A percentile compares a stretch with the other conserved stretches of the same genome.
Evolutionary conservation across 1,140 invertebrate genomes (phyloP).

Genomic region (Micrasema longulum): DNA sequence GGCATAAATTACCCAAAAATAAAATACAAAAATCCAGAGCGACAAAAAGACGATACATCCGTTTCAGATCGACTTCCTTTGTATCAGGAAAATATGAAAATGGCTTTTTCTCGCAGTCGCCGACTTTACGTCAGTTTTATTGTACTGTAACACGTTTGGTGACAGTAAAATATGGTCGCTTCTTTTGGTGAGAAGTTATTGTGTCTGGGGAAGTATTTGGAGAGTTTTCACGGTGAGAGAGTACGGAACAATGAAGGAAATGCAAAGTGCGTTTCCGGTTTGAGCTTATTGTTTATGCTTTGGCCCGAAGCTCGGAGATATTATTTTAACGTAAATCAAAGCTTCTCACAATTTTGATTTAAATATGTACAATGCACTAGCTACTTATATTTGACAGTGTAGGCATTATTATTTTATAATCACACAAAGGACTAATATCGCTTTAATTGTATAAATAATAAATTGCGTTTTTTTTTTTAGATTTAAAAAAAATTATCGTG

Average conservation of each 20-base stretch:
- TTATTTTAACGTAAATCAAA: constrained; percentile 29
- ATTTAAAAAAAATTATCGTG: background rate
- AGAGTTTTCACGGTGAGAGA: constrained; percentile 29
- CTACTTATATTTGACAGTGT: background rate
- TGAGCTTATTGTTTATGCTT: constrained; percentile 34
- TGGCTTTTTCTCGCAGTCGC: constrained; percentile 32
- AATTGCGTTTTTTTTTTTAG: background rate
- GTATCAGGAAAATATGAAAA: constrained; percentile 45
- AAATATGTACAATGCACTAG: background rate
- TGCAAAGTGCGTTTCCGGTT: constrained; percentile 37
- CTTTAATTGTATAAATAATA: background rate
- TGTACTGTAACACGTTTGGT: constrained; percentile 33
- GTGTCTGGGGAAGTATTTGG: constrained; percentile 10
- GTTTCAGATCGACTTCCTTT: constrained; percentile 38
- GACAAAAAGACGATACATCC: constrained; percentile 24
- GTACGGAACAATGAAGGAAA: constrained; percentile 26
- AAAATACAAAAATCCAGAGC: background rate
- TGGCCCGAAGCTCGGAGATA: constrained; percentile 13
- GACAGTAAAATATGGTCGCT: constrained; percentile 41
- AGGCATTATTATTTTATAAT: background rate
- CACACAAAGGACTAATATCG: too few species aligned
- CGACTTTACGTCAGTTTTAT: constrained; percentile 39
- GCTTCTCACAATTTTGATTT: background rate
- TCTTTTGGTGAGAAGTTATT: constrained; percentile 42
- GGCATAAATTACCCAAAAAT: constrained; percentile 15